Percentiles rank a stretch among this genome's conserved stretches.
Conservation (phyloP, 2,888 invertebrate species). For the Megamerina dolium region DNA sequence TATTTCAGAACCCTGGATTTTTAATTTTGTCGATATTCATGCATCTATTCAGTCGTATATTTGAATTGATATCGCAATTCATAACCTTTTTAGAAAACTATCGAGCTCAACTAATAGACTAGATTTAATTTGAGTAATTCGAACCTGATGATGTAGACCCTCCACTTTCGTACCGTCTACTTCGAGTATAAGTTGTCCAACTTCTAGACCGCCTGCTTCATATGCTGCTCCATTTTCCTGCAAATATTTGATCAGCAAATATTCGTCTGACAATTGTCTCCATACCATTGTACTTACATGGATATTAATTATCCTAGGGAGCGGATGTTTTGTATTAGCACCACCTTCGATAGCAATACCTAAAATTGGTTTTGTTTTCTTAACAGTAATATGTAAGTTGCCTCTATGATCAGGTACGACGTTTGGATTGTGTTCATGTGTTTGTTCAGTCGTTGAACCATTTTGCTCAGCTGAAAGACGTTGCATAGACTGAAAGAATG, state of each 20-base stretch:
- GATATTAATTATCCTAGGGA: slow-evolving; percentile 93
- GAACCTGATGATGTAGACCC: slow-evolving; percentile 71
- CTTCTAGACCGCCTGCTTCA: slow-evolving; percentile 86
- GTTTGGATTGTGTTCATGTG: slow-evolving; percentile 55
- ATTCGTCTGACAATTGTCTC: not conserved
- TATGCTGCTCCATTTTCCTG: slow-evolving; percentile 93
- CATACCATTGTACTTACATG: slow-evolving; percentile 64
- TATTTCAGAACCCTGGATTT: no score
- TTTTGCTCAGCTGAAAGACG: slow-evolving; percentile 57
- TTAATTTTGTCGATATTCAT: no score
- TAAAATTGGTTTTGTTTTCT: slow-evolving; percentile 88
- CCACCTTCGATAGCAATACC: slow-evolving; percentile 98
- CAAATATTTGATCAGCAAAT: slow-evolving; percentile 24
- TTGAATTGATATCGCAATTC: not conserved
- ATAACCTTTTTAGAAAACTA: no score
- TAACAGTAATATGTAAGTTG: slow-evolving; percentile 80
- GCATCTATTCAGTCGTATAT: no score
- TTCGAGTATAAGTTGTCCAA: slow-evolving; percentile 89
- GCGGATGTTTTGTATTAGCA: slow-evolving; percentile 88
- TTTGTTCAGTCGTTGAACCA: slow-evolving; percentile 52
- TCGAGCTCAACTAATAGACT: no score
- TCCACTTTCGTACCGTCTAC: slow-evolving; percentile 76
- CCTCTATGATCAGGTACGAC: slow-evolving; percentile 82
- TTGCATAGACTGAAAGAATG: slow-evolving; percentile 62
- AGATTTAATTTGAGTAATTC: not conserved